Percentiles rank a stretch among this genome's conserved stretches.
Conservation (phyloP, 2,113 vertebrate genomes). For the Acanthisitta chloris region DNA sequence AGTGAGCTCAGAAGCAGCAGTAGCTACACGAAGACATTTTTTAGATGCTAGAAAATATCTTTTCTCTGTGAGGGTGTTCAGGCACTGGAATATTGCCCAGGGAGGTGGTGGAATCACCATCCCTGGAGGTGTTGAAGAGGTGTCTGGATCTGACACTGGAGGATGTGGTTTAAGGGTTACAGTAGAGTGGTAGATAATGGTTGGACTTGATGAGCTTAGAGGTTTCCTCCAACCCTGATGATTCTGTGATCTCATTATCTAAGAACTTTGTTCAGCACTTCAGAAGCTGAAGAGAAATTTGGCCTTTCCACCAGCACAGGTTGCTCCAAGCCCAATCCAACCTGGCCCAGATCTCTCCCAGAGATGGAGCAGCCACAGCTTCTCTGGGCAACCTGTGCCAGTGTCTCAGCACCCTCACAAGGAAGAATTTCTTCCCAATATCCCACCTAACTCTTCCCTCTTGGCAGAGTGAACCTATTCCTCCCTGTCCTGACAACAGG, state of each 20-base stretch:
- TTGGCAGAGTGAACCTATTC: neutral
- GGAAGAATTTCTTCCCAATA: neutral
- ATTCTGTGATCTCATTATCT: neutral
- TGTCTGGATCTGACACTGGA: too few species aligned
- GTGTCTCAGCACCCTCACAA: neutral
- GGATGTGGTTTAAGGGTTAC: too few species aligned
- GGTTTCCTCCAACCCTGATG: too few species aligned
- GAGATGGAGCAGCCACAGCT: neutral
- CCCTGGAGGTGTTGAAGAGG: too few species aligned
- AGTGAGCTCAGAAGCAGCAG: neutral
- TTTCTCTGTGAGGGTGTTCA: too few species aligned
- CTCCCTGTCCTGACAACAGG: neutral
- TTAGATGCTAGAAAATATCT: too few species aligned
- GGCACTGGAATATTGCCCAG: too few species aligned
- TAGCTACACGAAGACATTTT: neutral
- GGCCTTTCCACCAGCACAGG: neutral
- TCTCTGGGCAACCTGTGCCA: neutral
- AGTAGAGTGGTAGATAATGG: too few species aligned
- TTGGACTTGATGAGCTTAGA: too few species aligned
- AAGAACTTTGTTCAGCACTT: neutral
- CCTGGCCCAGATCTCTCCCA: neutral
- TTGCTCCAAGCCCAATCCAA: neutral
- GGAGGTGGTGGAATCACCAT: too few species aligned
- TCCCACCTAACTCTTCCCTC: neutral
- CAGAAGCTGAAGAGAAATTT: neutral